Conservation (phyloP, 2,888 invertebrate species). For the Parthenolecanium corni region DNA sequence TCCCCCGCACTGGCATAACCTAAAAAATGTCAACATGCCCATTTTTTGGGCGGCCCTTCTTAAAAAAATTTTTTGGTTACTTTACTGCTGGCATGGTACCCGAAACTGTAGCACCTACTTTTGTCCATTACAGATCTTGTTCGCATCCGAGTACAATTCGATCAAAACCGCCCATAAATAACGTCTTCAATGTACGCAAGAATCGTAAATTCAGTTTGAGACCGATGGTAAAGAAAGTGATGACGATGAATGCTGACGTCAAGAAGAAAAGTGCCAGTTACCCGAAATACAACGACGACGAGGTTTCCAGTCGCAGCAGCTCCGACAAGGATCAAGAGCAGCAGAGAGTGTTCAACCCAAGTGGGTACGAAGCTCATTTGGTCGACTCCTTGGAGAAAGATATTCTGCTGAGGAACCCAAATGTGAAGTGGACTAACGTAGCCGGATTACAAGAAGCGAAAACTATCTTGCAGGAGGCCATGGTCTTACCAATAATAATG, state of each 20-base stretch:
- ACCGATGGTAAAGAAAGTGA: constrained; percentile 27
- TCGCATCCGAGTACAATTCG: constrained; percentile 30
- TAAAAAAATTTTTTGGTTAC: too few relatives aligned
- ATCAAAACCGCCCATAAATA: constrained; percentile 13
- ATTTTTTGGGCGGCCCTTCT: too few relatives aligned
- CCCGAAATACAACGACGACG: constrained; percentile 4
- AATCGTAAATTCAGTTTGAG: constrained; percentile 17
- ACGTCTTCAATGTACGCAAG: constrained; percentile 4
- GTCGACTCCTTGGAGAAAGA: constrained; percentile 75
- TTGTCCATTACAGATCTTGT: constrained; percentile 29
- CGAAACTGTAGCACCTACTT: too few relatives aligned
- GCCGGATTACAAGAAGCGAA: constrained; percentile 64
- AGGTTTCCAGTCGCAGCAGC: constrained; percentile 1
- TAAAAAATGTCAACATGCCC: too few relatives aligned
- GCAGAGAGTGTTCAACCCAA: constrained; percentile 13
- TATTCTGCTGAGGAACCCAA: constrained; percentile 68
- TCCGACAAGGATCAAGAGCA: constrained; percentile 22
- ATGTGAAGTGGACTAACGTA: constrained; percentile 69
- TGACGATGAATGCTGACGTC: not conserved
- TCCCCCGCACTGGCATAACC: too few relatives aligned
- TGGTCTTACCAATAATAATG: constrained; percentile 74
- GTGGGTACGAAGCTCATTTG: constrained; percentile 49
- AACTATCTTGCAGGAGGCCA: constrained; percentile 68
- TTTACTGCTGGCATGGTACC: too few relatives aligned
- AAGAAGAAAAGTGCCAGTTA: not conserved